Evolutionary conservation across 2,797 vertebrate species (phyloP), one percentile per base, ranked within the genome.

Genomic region (Vespertilio murinus): DNA sequence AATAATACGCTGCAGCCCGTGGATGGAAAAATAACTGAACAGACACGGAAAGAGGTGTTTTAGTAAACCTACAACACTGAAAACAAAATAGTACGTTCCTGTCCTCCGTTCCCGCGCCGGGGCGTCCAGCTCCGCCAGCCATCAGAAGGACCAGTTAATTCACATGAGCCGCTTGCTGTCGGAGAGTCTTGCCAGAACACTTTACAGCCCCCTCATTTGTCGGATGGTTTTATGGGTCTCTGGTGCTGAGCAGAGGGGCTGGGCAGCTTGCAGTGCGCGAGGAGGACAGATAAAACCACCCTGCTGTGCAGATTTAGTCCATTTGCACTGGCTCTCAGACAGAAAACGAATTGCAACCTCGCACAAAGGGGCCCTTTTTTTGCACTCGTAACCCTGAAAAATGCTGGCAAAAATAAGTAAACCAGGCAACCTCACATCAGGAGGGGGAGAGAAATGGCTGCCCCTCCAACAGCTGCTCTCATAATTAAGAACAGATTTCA

Each of bases 401-500:
- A 98, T 96, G 95, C 96, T 97, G 96, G 97, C 98, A 97, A 97
- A 98, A 98, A 98, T 96, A 97, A 98, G 97, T 98, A 98, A 98
- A 98, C 98, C 98, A 98, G 97, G 96, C 97, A 98, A 97, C 97
- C 97, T 98, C 97, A 97, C 98, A 98, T 98, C 97, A 97, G 97
- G 97, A 98, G 96, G 86, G 3, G 95, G 95, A 96, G 95, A 97
- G 97, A 97, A 98, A 98, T 96, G 97, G 96, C 96, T 97, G 96
- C 96, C 97, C 97, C 96, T 97, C 88, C 96, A 98, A 98, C 98
- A 98, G 98, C 98, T 98, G 98, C 97, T 98, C 97, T 98, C 92
- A 97, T 98, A 98, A 98, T 98, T 98, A 98, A 98, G 97, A 98
- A 98, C 98, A 98, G 98, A 98, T 98, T 98, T 98, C 97, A 98